Percentiles rank a stretch among this genome's conserved stretches.
Conservation (phyloP, 2,888 invertebrate genomes). For the Netelia virgata region DNA sequence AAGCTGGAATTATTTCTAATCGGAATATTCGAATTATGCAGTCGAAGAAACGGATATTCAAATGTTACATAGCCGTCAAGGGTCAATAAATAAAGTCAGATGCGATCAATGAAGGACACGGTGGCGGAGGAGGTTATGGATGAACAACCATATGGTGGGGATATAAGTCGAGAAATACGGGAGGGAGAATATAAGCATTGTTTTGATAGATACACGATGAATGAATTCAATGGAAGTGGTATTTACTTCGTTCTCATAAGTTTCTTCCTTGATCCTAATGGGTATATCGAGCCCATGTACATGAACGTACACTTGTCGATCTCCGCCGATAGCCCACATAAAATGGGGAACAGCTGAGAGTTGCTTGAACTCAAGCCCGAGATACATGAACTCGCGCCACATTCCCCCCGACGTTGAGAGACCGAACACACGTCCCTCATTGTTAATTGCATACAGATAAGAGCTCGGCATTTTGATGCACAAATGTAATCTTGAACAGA, state of each 20-base stretch:
- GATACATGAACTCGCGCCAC: conserved; percentile 95
- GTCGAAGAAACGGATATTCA: too few relatives aligned
- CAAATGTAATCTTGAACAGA: conserved; percentile 3
- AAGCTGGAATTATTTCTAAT: too few relatives aligned
- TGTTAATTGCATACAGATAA: conserved; percentile 93
- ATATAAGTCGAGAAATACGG: not conserved
- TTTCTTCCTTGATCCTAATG: conserved; percentile 95
- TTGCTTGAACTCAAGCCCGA: conserved; percentile 95
- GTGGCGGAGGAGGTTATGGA: too few relatives aligned
- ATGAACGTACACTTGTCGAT: conserved; percentile 96
- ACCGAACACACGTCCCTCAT: conserved; percentile 95
- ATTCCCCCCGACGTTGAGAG: conserved; percentile 92
- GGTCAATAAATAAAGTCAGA: too few relatives aligned
- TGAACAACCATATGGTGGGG: not conserved
- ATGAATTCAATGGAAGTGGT: not conserved
- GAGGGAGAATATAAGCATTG: conserved; percentile 6
- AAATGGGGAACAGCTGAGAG: conserved; percentile 94
- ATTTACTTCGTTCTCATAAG: conserved; percentile 94
- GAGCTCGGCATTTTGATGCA: conserved; percentile 88
- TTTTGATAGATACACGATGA: conserved; percentile 44
- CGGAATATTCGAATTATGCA: too few relatives aligned
- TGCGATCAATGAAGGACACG: too few relatives aligned
- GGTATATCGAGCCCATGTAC: conserved; percentile 96
- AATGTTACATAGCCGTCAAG: too few relatives aligned
- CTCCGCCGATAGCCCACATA: conserved; percentile 97